Conservation (phyloP, 2,888 invertebrate genomes). For the Alviniconcha strummeri region DNA sequence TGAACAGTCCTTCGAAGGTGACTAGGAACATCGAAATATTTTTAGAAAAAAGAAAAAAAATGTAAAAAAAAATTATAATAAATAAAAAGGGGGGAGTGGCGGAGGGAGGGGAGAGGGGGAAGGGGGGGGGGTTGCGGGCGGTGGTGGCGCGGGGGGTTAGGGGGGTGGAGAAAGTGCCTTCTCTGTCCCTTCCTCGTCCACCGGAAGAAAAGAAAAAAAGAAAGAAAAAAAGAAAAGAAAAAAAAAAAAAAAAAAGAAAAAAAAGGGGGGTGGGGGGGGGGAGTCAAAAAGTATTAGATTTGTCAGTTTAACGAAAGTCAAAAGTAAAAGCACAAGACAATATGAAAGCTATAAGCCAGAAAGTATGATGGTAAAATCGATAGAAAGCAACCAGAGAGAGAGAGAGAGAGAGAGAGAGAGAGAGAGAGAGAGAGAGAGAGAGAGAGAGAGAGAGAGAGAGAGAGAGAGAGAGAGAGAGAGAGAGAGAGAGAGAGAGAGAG, state of each 20-base stretch:
- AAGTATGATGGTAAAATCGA: neutral
- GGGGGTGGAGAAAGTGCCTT: neutral
- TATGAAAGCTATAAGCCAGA: neutral
- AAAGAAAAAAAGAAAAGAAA: too few species aligned
- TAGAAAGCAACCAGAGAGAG: neutral
- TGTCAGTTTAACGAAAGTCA: too few species aligned
- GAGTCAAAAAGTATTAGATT: too few species aligned
- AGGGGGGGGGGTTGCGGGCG: neutral
- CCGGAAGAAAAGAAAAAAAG: too few species aligned
- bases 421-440: neutral
- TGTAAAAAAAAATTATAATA: too few species aligned
- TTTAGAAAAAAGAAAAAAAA: too few species aligned
- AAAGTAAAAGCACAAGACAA: neutral
- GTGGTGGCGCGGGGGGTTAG: neutral
- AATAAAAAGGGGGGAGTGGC: neutral
- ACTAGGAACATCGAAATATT: too few species aligned
- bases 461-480: neutral
- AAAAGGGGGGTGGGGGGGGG: too few species aligned
- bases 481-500: conserved; percentile 9
- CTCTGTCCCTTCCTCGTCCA: neutral
- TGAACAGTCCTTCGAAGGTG: too few species aligned
- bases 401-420: conserved; percentile 7
- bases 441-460: neutral
- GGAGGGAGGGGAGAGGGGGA: neutral
- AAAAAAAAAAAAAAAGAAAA: neutral